Percentiles rank a stretch among this genome's conserved stretches.
Evolutionary conservation across 2,797 vertebrate species (phyloP).

Genomic region (Alfaro cultratus): DNA sequence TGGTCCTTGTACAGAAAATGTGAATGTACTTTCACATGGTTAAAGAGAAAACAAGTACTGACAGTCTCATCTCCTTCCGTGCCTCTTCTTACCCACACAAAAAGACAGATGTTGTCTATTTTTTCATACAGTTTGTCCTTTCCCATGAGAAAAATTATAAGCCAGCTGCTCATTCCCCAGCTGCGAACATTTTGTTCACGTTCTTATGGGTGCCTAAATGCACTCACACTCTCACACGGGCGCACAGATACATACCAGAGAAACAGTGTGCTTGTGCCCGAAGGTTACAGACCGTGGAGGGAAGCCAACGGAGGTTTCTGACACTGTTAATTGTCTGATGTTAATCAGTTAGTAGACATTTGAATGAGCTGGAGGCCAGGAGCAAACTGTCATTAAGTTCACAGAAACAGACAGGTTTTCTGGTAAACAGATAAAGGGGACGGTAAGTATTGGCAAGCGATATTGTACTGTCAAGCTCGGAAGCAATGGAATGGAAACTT

Average conservation of each 20-base stretch:
- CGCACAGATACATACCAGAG: slow-evolving; percentile 17
- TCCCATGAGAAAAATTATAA: slow-evolving; percentile 65
- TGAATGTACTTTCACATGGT: background rate
- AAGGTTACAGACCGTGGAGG: slow-evolving; percentile 47
- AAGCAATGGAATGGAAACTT: background rate
- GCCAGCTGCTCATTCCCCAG: slow-evolving; percentile 70
- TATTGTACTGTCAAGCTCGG: slow-evolving; percentile 11
- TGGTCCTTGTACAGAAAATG: slow-evolving; percentile 30
- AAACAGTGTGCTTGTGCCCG: slow-evolving; percentile 37
- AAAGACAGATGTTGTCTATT: slow-evolving; percentile 66
- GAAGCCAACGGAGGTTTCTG: slow-evolving; percentile 56
- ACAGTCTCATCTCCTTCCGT: slow-evolving; percentile 42
- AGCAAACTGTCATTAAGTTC: slow-evolving; percentile 48
- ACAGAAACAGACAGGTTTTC: slow-evolving; percentile 43
- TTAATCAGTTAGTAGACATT: slow-evolving; percentile 73
- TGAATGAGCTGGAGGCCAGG: slow-evolving; percentile 56
- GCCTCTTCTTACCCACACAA: slow-evolving; percentile 55
- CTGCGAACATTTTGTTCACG: slow-evolving; percentile 44
- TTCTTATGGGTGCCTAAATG: slow-evolving; percentile 36
- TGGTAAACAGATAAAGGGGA: slow-evolving; percentile 28
- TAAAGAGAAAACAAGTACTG: slow-evolving; percentile 38
- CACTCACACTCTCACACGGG: slow-evolving; percentile 14
- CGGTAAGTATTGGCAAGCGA: slow-evolving; percentile 39
- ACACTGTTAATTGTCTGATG: slow-evolving; percentile 59
- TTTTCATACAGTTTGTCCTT: slow-evolving; percentile 43